Evolutionary conservation across 1,140 invertebrate genomes (phyloP).

Genomic region (Drosophila nigrodunni): DNA sequence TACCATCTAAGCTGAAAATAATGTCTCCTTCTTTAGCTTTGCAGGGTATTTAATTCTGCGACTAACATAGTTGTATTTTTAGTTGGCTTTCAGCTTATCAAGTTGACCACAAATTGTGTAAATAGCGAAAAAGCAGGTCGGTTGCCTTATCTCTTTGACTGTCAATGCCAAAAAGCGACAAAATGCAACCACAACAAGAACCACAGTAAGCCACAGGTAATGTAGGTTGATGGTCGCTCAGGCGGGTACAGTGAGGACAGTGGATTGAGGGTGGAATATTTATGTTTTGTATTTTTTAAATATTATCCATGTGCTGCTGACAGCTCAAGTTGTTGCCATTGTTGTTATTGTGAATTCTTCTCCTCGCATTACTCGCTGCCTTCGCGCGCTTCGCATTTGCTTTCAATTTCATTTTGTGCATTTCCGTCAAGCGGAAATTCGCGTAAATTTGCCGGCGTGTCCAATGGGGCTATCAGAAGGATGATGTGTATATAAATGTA

Average conservation of each 20-base stretch:
- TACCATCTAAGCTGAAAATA: no score
- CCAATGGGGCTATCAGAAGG: conserved; percentile 32
- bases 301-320: conserved; percentile 41
- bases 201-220: neutral
- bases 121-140: conserved; percentile 36
- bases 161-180: conserved; percentile 38
- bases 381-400: conserved; percentile 25
- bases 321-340: conserved; percentile 39
- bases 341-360: neutral
- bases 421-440: conserved; percentile 81
- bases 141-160: conserved; percentile 38
- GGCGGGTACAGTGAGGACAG: no score
- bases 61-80: neutral
- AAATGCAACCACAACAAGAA: conserved; percentile 28
- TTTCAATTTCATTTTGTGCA: conserved; percentile 79
- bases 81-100: conserved; percentile 17
- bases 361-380: neutral
- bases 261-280: neutral
- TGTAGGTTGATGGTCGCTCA: neutral
- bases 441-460: conserved; percentile 79
- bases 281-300: conserved; percentile 5
- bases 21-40: neutral
- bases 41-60: conserved; percentile 1
- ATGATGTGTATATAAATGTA: neutral
- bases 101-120: conserved; percentile 35